Conservation (phyloP, 2,797 vertebrate genomes). For the Meda fulgida region DNA sequence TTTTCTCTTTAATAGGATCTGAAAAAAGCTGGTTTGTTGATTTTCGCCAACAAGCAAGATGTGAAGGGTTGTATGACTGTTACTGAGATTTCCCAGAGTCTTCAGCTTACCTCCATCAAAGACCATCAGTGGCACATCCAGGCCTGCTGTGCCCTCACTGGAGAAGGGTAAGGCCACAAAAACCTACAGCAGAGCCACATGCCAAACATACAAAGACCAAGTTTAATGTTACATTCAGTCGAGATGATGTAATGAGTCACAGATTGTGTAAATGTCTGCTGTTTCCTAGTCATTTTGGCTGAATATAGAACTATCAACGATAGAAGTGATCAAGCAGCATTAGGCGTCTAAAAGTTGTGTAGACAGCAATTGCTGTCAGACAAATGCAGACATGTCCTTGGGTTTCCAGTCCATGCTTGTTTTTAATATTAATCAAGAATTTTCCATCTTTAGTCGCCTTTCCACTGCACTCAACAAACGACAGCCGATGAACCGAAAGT, state of each 20-base stretch:
- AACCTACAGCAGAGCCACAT: not conserved
- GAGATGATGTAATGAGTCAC: not conserved
- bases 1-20: conserved; percentile 82
- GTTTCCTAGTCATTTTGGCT: conserved; percentile 1
- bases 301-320: not conserved
- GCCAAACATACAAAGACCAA: not conserved
- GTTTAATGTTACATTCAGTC: not conserved
- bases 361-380: not conserved
- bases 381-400: not conserved
- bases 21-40: conserved; percentile 92
- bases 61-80: conserved; percentile 98
- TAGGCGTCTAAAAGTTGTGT: not conserved
- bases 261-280: not conserved
- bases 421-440: not conserved
- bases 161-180: conserved; percentile 87
- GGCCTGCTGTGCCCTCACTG: conserved; percentile 97
- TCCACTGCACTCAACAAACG: not conserved
- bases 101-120: conserved; percentile 96
- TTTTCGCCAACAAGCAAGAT: conserved; percentile 99
- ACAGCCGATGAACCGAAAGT: not conserved
- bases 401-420: not conserved
- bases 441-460: not conserved
- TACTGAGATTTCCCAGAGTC: conserved; percentile 97
- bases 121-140: conserved; percentile 99
- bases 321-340: not conserved